These are phyloP conservation scores for Lontra canadensis DNA, from an alignment of 2,113 vertebrate species.

Conservation along the genomic window DNA sequence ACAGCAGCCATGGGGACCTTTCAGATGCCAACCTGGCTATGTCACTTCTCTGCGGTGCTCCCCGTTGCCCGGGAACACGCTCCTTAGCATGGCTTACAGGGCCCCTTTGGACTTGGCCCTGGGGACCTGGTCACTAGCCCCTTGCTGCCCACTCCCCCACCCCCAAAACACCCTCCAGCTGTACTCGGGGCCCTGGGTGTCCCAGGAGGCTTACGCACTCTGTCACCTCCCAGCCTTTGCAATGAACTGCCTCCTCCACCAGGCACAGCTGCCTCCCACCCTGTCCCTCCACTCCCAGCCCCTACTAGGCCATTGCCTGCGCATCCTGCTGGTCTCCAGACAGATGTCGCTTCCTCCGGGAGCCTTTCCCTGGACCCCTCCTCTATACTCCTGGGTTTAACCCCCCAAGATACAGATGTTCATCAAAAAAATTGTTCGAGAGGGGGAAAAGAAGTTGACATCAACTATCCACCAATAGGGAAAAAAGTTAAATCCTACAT, in stretches of 20 bases:
- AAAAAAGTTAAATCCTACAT: conserved; percentile 6
- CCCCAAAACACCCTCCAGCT: neutral
- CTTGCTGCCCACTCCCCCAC: neutral
- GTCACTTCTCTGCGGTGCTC: neutral
- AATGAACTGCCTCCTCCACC: neutral
- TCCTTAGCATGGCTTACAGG: neutral
- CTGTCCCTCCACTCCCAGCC: rapidly evolving
- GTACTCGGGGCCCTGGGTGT: neutral
- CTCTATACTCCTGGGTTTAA: neutral
- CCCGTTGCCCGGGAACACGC: neutral
- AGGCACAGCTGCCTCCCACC: neutral
- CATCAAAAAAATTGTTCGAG: neutral
- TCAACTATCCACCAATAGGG: neutral
- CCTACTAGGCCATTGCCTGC: neutral
- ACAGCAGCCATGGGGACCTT: neutral
- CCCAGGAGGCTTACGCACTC: rapidly evolving
- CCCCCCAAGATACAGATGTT: neutral
- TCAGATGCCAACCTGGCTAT: neutral
- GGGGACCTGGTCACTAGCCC: neutral
- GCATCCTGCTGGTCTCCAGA: neutral
- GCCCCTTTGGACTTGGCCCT: neutral
- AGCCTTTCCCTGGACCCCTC: neutral
- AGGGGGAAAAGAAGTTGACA: neutral
- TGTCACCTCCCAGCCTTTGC: neutral
- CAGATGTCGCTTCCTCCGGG: neutral